Conservation (phyloP, 1,140 invertebrate genomes). For the Scaptomyza pallida region DNA sequence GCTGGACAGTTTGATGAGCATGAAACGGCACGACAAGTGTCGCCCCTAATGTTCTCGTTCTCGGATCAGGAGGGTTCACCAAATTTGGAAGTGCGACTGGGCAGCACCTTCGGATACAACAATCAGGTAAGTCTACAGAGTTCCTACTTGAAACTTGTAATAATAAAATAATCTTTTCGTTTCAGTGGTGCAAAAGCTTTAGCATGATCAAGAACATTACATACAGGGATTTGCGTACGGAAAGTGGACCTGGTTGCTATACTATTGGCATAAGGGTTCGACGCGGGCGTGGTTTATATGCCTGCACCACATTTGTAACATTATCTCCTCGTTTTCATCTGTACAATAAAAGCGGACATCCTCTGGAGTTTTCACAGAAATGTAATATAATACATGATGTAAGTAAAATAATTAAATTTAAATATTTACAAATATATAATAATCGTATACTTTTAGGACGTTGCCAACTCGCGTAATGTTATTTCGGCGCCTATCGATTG, state of each 20-base stretch:
- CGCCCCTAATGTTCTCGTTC: conserved; percentile 97
- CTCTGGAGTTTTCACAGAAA: conserved; percentile 94
- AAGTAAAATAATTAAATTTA: conserved; percentile 48
- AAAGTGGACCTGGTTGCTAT: conserved; percentile 84
- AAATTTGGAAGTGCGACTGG: conserved; percentile 84
- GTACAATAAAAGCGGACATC: conserved; percentile 94
- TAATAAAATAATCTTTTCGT: conserved; percentile 30
- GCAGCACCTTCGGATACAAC: conserved; percentile 64
- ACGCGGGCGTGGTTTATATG: conserved; percentile 93
- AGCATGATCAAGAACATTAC: conserved; percentile 84
- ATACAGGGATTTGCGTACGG: conserved; percentile 70
- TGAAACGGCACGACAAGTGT: conserved; percentile 95
- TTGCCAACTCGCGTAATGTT: conserved; percentile 86
- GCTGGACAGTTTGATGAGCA: conserved; percentile 98
- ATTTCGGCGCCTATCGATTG: conserved; percentile 93
- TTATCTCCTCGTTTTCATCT: conserved; percentile 96
- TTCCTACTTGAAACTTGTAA: too few relatives aligned
- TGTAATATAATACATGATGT: conserved; percentile 88
- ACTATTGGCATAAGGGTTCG: conserved; percentile 94
- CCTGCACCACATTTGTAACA: conserved; percentile 95
- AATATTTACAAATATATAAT: neutral
- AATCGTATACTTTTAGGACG: conserved; percentile 41
- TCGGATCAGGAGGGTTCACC: conserved; percentile 92
- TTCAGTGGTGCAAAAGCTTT: conserved; percentile 93
- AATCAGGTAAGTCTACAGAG: conserved; percentile 51